These are phyloP conservation scores for Siniperca undulata DNA, from an alignment of 2,797 vertebrate species.

Conservation along the genomic window DNA sequence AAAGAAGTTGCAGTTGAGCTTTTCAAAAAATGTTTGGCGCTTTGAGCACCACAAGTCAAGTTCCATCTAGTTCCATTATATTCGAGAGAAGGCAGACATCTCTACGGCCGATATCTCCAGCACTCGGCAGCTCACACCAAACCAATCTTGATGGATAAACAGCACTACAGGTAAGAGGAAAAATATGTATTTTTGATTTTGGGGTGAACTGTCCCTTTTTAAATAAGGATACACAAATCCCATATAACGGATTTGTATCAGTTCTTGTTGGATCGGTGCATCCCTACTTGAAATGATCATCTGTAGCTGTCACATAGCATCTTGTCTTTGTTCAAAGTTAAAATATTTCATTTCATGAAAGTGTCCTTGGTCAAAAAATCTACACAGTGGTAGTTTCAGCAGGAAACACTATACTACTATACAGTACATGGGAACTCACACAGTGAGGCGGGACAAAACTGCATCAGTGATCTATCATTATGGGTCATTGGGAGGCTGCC, in stretches of 20 bases:
- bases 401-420: neutral
- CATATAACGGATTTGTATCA: neutral
- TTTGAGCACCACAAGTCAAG: no score
- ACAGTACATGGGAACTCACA: neutral
- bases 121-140: no score
- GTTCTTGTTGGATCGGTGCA: neutral
- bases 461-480: neutral
- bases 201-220: no score
- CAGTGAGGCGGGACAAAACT: neutral
- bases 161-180: no score
- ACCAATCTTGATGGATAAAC: no score
- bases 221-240: neutral
- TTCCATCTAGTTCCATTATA: no score
- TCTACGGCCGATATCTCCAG: no score
- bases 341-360: neutral
- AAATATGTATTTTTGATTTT: no score
- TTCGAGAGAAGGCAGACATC: no score
- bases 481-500: neutral
- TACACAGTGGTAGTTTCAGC: neutral
- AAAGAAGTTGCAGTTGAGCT: no score
- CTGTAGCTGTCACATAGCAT: neutral
- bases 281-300: neutral
- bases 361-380: neutral
- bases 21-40: no score
- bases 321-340: neutral